These are phyloP conservation scores for Montipora sp. DNA, from an alignment of 64 coral and sea anemone species.

Conservation along the genomic window DNA sequence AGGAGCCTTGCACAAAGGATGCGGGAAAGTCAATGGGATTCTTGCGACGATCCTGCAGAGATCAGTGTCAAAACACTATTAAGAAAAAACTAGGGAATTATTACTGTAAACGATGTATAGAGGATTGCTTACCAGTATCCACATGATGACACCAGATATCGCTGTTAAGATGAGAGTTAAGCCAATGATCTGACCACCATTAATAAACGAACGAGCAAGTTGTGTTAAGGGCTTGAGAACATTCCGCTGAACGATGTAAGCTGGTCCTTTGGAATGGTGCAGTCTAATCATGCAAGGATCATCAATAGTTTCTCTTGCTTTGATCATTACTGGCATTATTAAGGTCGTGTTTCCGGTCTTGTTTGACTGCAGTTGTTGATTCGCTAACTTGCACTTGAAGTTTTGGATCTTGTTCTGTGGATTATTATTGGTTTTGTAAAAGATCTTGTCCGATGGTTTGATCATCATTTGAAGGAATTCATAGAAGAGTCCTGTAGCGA, in stretches of 20 bases:
- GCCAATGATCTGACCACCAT: constrained; percentile 87
- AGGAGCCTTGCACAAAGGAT: constrained; percentile 80
- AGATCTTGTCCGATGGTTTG: not conserved
- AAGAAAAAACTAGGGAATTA: not conserved
- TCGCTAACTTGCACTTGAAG: not conserved
- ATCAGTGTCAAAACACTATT: not conserved
- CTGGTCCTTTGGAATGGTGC: constrained; percentile 68
- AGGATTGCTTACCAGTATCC: constrained; percentile 74
- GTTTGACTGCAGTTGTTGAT: not conserved
- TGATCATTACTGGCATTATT: constrained; percentile 59
- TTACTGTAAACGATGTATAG: no score
- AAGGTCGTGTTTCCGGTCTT: constrained; percentile 34
- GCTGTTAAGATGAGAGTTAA: constrained; percentile 84
- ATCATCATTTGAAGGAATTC: not conserved
- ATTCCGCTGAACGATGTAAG: constrained; percentile 76
- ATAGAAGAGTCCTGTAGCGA: not conserved
- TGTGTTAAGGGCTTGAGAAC: constrained; percentile 71
- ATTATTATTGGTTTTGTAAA: not conserved
- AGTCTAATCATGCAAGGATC: constrained; percentile 61
- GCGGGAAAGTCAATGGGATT: constrained; percentile 93
- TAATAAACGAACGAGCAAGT: constrained; percentile 82
- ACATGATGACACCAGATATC: constrained; percentile 88
- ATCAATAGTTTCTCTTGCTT: not conserved
- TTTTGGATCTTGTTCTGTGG: not conserved
- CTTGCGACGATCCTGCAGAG: constrained; percentile 73